Conservation (phyloP, 2,113 vertebrate genomes). For the Seriola aureovittata region DNA sequence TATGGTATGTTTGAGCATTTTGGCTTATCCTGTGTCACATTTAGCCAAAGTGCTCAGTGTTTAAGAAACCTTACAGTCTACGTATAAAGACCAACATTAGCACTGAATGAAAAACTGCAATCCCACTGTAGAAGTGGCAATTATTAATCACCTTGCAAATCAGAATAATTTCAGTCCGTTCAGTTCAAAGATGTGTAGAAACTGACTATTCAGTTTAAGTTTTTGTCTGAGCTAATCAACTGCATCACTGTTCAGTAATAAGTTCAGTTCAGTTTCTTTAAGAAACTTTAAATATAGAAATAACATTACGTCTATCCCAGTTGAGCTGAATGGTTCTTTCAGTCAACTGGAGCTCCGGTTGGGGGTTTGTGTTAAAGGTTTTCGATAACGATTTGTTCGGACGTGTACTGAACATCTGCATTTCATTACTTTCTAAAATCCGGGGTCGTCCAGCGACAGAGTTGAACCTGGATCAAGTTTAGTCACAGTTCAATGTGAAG, state of each 20-base stretch:
- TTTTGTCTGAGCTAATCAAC: background rate
- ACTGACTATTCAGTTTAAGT: background rate
- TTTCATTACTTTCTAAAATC: background rate
- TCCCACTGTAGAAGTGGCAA: background rate
- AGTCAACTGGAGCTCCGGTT: background rate
- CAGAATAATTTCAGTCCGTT: no score
- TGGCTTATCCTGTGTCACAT: background rate
- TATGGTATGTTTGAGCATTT: no score
- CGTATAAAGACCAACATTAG: no score
- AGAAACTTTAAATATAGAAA: background rate
- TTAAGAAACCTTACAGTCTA: no score
- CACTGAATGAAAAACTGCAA: background rate
- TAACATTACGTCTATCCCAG: background rate
- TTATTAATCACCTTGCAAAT: background rate
- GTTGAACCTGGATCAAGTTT: slow-evolving; percentile 18
- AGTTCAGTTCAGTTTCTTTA: background rate
- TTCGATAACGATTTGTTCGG: no score
- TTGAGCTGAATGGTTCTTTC: background rate
- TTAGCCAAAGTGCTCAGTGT: background rate
- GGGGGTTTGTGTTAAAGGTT: background rate
- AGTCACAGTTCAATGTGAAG: slow-evolving; percentile 1
- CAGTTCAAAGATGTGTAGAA: background rate
- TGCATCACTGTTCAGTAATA: background rate
- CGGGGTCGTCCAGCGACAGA: background rate
- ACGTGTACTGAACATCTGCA: background rate